Evolutionary conservation across 2,888 invertebrate species (phyloP).

Genomic region (Clistopyga incitator): DNA sequence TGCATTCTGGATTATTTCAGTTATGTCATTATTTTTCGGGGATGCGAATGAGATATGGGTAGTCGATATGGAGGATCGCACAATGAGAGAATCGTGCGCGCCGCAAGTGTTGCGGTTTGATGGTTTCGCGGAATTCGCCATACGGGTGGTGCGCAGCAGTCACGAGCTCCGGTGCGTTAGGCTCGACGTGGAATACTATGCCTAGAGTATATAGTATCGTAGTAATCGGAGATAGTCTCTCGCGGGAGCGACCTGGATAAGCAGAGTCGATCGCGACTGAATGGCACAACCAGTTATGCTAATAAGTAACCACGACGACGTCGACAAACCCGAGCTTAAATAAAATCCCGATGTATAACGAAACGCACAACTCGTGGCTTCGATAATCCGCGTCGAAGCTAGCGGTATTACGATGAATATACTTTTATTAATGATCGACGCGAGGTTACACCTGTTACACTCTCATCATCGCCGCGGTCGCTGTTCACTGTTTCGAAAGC

Average conservation of each 20-base stretch:
- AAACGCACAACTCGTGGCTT: conserved; percentile 43
- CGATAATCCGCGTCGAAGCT: conserved; percentile 45
- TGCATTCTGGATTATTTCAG: too few species aligned
- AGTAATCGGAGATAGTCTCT: conserved; percentile 46
- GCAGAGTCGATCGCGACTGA: conserved; percentile 50
- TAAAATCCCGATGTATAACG: conserved; percentile 31
- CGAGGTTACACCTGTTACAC: conserved; percentile 31
- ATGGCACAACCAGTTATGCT: conserved; percentile 65
- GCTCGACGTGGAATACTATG: conserved; percentile 16
- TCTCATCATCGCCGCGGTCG: background rate
- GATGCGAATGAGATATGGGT: background rate
- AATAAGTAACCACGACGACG: conserved; percentile 52
- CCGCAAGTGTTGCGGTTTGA: conserved; percentile 49
- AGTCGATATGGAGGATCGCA: background rate
- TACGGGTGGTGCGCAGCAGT: conserved; percentile 2
- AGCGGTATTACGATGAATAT: conserved; percentile 14
- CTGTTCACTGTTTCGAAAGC: conserved; percentile 19
- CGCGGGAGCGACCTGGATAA: conserved; percentile 53
- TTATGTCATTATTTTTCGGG: too few species aligned
- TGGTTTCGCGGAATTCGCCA: conserved; percentile 56
- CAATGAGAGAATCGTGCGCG: conserved; percentile 3
- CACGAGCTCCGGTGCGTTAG: conserved; percentile 7
- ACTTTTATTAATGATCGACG: conserved; percentile 9
- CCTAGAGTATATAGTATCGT: conserved; percentile 28
- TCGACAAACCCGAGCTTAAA: conserved; percentile 29